Evolutionary conservation across 2,113 vertebrate species (phyloP).

Genomic region (Noctilio leporinus): DNA sequence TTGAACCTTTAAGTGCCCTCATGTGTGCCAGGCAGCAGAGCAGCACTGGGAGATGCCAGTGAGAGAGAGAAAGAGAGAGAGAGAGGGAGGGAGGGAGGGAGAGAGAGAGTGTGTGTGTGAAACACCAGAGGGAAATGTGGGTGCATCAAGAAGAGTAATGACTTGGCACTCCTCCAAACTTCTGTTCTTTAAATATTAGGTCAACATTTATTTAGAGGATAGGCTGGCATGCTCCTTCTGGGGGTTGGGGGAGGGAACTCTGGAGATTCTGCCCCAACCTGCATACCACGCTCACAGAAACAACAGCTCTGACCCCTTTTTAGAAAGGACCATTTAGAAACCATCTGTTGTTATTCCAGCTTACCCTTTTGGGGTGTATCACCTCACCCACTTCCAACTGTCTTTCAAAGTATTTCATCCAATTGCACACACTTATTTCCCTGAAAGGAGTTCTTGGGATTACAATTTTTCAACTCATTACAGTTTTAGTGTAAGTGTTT

Average conservation of each 20-base stretch:
- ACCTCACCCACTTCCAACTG: slow-evolving; percentile 4
- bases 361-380: neutral
- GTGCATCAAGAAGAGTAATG: neutral
- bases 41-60: neutral
- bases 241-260: neutral
- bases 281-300: neutral
- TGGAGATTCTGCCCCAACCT: neutral
- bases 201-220: neutral
- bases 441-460: neutral
- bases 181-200: neutral
- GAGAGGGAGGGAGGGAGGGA: no score
- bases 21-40: neutral
- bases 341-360: slow-evolving; percentile 35
- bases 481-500: neutral
- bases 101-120: no score
- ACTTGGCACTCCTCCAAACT: neutral
- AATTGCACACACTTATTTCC: neutral
- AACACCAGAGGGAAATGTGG: neutral
- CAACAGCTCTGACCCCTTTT: neutral
- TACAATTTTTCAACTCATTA: neutral
- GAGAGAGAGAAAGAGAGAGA: no score
- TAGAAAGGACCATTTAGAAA: neutral
- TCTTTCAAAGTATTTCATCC: neutral
- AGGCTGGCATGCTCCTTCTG: neutral
- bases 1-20: neutral